Evolutionary conservation across 2,797 vertebrate species (phyloP).

Genomic region (Eospalax fontanierii): DNA sequence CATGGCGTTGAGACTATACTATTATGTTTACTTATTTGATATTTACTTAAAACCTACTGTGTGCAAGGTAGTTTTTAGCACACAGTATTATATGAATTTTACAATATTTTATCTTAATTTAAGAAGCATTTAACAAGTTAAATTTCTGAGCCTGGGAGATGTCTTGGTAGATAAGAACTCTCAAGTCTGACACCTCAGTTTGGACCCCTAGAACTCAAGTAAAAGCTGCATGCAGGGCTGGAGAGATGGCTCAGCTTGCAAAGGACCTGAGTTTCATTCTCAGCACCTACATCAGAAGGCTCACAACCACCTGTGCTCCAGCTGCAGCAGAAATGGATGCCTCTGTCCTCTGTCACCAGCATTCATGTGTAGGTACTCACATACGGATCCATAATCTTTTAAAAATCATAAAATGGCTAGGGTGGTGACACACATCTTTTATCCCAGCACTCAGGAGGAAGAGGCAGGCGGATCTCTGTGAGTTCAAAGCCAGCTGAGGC

Average conservation of each 20-base stretch:
- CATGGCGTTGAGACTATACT: neutral
- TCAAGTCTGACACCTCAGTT: neutral
- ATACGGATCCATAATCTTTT: neutral
- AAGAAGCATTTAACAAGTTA: neutral
- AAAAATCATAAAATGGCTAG: neutral
- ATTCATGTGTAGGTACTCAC: neutral
- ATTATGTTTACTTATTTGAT: neutral
- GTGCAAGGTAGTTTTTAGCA: neutral
- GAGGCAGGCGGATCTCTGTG: too few relatives aligned
- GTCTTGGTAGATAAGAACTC: neutral
- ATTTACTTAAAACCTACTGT: neutral
- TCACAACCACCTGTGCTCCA: neutral
- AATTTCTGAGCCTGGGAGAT: neutral
- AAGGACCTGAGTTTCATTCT: neutral
- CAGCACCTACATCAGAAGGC: neutral
- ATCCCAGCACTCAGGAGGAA: too few relatives aligned
- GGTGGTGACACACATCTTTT: too few relatives aligned
- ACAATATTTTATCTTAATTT: neutral
- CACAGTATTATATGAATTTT: neutral
- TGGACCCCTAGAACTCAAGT: neutral
- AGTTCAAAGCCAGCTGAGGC: too few relatives aligned
- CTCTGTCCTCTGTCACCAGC: neutral
- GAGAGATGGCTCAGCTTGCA: neutral
- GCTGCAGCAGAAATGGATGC: neutral
- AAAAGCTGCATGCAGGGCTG: neutral